Conservation (phyloP, 2,113 vertebrate species). For the Petroica traversi region DNA sequence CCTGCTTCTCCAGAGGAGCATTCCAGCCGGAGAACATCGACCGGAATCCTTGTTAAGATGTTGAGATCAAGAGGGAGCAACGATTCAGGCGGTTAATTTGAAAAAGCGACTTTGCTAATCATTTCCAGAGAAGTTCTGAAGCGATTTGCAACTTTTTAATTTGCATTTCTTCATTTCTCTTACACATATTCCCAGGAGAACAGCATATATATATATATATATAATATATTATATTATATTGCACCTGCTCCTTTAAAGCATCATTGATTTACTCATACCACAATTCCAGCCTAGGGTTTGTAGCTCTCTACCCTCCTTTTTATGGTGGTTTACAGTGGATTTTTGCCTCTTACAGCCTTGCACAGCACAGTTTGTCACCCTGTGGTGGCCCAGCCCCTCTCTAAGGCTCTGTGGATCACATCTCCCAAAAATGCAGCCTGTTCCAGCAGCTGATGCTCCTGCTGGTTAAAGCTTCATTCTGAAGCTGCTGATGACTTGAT, state of each 20-base stretch:
- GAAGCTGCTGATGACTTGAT: neutral
- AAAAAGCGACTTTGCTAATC: neutral
- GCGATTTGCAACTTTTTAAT: neutral
- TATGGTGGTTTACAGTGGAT: neutral
- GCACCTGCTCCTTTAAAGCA: neutral
- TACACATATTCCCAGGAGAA: rapidly evolving
- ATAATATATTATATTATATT: neutral
- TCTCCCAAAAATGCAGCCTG: neutral
- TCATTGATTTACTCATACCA: rapidly evolving
- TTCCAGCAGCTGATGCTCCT: neutral
- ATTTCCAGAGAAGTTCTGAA: neutral
- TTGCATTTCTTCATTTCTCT: neutral
- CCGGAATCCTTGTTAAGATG: neutral
- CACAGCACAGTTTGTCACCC: neutral
- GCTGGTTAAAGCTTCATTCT: neutral
- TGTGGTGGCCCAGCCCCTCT: neutral
- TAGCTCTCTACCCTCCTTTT: neutral
- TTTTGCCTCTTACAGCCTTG: neutral
- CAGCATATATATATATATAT: rapidly evolving
- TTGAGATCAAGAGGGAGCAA: neutral
- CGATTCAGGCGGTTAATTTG: neutral
- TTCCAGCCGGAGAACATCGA: neutral
- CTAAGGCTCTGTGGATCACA: neutral
- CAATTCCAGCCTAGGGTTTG: rapidly evolving
- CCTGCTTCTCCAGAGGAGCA: neutral